These are phyloP conservation scores for Tupaia tana DNA, from an alignment of 2,113 vertebrate genomes.

Conservation along the genomic window DNA sequence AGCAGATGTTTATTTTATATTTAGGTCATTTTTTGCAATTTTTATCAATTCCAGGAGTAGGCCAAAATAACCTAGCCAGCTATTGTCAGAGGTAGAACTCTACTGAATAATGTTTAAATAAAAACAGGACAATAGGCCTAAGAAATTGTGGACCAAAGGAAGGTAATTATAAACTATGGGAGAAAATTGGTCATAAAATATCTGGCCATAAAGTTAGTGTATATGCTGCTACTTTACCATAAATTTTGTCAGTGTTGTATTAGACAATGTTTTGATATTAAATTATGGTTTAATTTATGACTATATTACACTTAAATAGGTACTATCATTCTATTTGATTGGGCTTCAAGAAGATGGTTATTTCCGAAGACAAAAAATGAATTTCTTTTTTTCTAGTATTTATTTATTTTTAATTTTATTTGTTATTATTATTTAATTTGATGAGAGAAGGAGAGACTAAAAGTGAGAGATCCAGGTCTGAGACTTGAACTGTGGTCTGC, in stretches of 20 bases:
- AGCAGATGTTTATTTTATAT: not conserved
- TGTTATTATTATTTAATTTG: no score
- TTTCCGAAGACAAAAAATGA: not conserved
- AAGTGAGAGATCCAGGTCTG: no score
- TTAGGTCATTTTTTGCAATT: not conserved
- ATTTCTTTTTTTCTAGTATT: no score
- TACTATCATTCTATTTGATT: not conserved
- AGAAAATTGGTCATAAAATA: not conserved
- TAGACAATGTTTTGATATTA: not conserved
- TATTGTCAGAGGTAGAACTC: not conserved
- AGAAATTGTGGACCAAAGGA: not conserved
- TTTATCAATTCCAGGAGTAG: not conserved
- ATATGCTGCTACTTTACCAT: not conserved
- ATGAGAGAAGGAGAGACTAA: no score
- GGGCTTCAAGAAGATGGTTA: not conserved
- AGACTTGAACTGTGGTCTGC: no score
- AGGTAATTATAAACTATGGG: not conserved
- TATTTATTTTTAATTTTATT: no score
- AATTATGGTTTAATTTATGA: not conserved
- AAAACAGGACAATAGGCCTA: not conserved
- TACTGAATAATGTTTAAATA: not conserved
- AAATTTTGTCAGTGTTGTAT: slow-evolving; percentile 12
- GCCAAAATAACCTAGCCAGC: not conserved
- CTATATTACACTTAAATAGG: not conserved
- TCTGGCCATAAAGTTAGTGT: not conserved